Percentiles rank a stretch among this genome's conserved stretches.
Conservation (phyloP, 2,113 vertebrate species). For the Strigops habroptila region DNA sequence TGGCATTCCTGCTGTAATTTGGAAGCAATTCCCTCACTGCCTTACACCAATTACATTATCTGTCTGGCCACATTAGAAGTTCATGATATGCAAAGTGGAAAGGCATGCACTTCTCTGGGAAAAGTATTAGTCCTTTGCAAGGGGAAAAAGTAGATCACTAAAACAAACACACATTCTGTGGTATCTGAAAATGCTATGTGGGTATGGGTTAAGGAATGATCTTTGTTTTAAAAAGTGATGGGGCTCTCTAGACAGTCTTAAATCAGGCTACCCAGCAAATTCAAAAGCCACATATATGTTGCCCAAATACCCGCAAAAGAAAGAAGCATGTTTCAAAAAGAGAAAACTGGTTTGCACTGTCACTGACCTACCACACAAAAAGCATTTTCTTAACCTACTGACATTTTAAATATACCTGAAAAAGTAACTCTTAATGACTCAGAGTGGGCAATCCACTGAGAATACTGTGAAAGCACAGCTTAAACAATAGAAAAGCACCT, state of each 20-base stretch:
- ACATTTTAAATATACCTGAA: background rate
- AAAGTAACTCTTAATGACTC: background rate
- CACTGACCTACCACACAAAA: background rate
- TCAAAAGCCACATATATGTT: background rate
- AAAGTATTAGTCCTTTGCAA: background rate
- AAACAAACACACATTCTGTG: background rate
- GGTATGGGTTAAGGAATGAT: background rate
- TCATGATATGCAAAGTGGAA: background rate
- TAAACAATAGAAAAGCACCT: background rate
- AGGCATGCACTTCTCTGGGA: background rate
- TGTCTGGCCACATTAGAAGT: background rate
- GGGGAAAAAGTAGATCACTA: background rate
- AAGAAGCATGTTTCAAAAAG: background rate
- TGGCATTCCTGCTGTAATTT: background rate
- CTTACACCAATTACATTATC: background rate
- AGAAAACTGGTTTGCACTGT: background rate
- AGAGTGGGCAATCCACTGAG: background rate
- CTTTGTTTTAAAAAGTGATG: background rate
- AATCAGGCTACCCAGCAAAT: background rate
- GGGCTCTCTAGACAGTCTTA: background rate
- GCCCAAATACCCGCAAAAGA: background rate
- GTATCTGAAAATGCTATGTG: background rate
- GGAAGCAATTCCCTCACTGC: background rate
- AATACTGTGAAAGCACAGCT: background rate
- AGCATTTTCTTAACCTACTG: background rate